Conservation (phyloP, 2,797 vertebrate species). For the Cephalopachus bancanus region DNA sequence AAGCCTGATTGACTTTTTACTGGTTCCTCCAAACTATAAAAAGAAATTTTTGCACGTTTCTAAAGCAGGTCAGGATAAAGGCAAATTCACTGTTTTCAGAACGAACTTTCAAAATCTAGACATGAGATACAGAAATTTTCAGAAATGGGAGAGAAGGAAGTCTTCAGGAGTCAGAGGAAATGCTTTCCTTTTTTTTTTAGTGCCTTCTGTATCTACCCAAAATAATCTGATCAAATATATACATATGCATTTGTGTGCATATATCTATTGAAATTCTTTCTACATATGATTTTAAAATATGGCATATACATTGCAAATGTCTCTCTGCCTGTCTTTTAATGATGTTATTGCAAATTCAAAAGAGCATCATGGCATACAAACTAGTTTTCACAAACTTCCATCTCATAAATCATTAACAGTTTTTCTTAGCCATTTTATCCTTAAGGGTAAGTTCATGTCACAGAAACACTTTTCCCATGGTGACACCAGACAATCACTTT, state of each 20-base stretch:
- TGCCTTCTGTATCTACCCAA: not conserved
- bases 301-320: not conserved
- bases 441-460: not conserved
- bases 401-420: not conserved
- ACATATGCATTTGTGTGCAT: not conserved
- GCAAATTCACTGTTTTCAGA: slow-evolving; percentile 19
- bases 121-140: not conserved
- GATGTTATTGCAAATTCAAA: not conserved
- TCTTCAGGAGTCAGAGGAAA: not conserved
- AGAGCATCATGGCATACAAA: not conserved
- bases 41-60: slow-evolving; percentile 1
- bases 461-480: not conserved
- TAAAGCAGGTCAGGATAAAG: not conserved
- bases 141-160: slow-evolving; percentile 33
- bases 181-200: not conserved
- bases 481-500: not conserved
- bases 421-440: not conserved
- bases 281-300: not conserved
- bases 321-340: slow-evolving; percentile 26
- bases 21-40: not conserved
- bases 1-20: not conserved
- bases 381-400: not conserved
- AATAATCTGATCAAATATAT: not conserved
- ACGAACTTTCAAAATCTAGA: slow-evolving; percentile 49
- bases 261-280: no score